Evolutionary conservation across 2,888 invertebrate genomes (phyloP).

Genomic region (Lochmaea crataegi): DNA sequence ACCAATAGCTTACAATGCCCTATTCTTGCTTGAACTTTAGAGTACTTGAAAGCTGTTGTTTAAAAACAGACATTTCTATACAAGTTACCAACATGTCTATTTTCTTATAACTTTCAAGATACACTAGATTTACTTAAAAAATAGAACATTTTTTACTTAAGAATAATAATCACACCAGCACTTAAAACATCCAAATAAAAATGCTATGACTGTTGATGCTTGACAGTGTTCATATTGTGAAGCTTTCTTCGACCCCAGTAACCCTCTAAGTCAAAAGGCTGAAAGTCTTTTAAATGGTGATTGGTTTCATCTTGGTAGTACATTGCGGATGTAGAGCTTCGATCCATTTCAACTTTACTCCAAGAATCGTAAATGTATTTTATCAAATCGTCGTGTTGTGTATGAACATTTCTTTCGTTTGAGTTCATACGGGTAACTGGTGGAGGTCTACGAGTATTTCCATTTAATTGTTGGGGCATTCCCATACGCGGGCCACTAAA

Average conservation of each 20-base stretch:
- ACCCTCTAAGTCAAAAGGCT: constrained; percentile 82
- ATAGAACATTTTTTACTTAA: constrained; percentile 15
- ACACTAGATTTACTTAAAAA: constrained; percentile 5
- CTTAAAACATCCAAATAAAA: constrained; percentile 38
- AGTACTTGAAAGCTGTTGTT: constrained; percentile 1
- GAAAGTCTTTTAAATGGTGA: constrained; percentile 74
- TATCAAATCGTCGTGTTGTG: constrained; percentile 82
- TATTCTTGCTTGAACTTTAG: neutral
- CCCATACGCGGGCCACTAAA: constrained; percentile 63
- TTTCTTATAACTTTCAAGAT: neutral
- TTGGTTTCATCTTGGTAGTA: constrained; percentile 74
- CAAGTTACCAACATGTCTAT: neutral
- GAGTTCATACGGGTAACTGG: constrained; percentile 56
- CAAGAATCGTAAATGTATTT: constrained; percentile 83
- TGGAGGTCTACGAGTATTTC: constrained; percentile 52
- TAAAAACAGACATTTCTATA: neutral
- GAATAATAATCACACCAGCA: constrained; percentile 31
- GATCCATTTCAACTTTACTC: constrained; percentile 66
- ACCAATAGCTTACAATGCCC: constrained; percentile 9
- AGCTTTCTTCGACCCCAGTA: constrained; percentile 80
- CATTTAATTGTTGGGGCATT: constrained; percentile 61
- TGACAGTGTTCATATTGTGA: constrained; percentile 73
- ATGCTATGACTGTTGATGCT: constrained; percentile 66
- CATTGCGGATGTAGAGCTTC: constrained; percentile 65
- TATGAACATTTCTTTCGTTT: constrained; percentile 46